These are phyloP conservation scores for Catonia carolina DNA, from an alignment of 2,888 invertebrate species.

Conservation along the genomic window DNA sequence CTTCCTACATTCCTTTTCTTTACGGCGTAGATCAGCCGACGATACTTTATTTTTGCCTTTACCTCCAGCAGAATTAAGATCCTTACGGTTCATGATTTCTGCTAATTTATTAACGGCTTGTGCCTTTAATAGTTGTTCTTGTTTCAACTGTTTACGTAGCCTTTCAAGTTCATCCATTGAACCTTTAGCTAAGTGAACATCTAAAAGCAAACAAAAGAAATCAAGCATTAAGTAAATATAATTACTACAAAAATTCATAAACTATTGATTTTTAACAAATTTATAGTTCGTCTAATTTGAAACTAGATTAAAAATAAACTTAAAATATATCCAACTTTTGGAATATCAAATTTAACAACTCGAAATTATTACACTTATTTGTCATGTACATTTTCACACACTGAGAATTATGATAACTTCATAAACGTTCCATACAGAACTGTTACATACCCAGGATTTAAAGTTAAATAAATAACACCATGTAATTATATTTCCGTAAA, in stretches of 20 bases:
- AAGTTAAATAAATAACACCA: too few species aligned
- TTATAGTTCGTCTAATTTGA: too few species aligned
- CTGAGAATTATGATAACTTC: too few species aligned
- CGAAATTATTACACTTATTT: too few species aligned
- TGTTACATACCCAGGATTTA: too few species aligned
- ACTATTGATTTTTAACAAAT: too few species aligned
- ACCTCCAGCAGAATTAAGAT: constrained; percentile 55
- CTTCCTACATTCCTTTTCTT: constrained; percentile 91
- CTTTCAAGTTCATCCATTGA: constrained; percentile 66
- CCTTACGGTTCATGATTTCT: constrained; percentile 93
- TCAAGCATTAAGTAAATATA: background rate
- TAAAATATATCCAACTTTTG: too few species aligned
- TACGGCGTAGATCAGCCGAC: constrained; percentile 71
- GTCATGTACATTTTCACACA: too few species aligned
- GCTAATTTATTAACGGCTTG: constrained; percentile 96
- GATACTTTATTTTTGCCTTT: constrained; percentile 76
- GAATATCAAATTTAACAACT: too few species aligned
- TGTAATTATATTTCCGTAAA: too few species aligned
- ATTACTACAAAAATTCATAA: background rate
- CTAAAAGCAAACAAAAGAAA: constrained; percentile 20
- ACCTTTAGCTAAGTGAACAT: constrained; percentile 30
- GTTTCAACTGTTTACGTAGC: constrained; percentile 74
- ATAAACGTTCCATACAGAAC: too few species aligned
- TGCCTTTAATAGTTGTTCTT: constrained; percentile 79
- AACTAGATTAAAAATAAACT: too few species aligned